These are phyloP conservation scores for Dallia pectoralis DNA, from an alignment of 2,797 vertebrate species.

Conservation along the genomic window DNA sequence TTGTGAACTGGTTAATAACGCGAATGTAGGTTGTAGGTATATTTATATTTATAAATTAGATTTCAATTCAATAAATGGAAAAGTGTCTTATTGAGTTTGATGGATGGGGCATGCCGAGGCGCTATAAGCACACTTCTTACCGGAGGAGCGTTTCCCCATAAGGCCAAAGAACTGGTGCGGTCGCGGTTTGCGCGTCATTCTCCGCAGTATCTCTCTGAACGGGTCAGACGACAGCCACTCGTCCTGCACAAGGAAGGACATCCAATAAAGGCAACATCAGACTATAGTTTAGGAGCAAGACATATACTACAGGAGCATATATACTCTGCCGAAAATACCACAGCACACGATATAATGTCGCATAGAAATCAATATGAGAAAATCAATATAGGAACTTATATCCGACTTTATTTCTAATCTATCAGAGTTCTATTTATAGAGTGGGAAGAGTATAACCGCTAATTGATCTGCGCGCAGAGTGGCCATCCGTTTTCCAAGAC, in stretches of 20 bases:
- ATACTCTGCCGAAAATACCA: background rate
- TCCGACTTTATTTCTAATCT: background rate
- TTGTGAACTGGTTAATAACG: background rate
- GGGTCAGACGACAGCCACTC: conserved; percentile 78
- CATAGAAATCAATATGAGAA: background rate
- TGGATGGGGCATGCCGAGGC: background rate
- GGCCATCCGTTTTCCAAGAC: background rate
- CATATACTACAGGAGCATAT: background rate
- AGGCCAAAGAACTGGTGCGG: conserved; percentile 93
- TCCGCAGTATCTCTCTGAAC: conserved; percentile 87
- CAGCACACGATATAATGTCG: background rate
- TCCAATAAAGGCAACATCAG: conserved; percentile 30
- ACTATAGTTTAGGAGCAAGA: background rate
- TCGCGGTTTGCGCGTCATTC: conserved; percentile 90
- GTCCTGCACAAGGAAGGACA: conserved; percentile 69
- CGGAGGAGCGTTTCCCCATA: conserved; percentile 93
- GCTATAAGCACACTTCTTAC: conserved; percentile 66
- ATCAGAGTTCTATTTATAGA: background rate
- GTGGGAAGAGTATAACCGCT: background rate
- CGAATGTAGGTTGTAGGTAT: background rate
- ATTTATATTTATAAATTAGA: background rate
- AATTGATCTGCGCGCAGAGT: background rate
- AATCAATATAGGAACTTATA: background rate
- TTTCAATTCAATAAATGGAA: background rate
- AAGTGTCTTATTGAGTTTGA: background rate